A percentile compares a stretch with the other conserved stretches of the same genome.
Conservation (phyloP, 1,140 invertebrate genomes). For the Philotrypesis tridentata region DNA sequence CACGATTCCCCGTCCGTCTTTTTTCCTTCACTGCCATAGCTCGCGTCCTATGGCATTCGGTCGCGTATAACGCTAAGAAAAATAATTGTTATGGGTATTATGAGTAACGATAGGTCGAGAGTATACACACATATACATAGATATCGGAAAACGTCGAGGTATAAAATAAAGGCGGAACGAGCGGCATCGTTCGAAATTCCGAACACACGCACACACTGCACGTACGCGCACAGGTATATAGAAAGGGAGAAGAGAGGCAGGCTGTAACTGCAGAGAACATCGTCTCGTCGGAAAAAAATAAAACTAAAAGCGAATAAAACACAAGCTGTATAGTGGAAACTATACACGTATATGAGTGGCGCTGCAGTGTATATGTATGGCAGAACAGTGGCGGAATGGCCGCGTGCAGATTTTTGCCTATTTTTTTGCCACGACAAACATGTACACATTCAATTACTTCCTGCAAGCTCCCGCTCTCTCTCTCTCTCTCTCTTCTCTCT, state of each 20-base stretch:
- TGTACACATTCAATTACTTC: constrained; percentile 18
- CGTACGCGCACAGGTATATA: too few relatives aligned
- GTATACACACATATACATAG: too few relatives aligned
- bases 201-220: not conserved
- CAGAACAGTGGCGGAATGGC: not conserved
- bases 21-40: too few relatives aligned
- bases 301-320: not conserved
- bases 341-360: not conserved
- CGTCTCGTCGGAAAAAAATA: not conserved
- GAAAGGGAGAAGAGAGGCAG: too few relatives aligned
- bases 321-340: not conserved
- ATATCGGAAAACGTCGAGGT: too few relatives aligned
- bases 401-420: not conserved
- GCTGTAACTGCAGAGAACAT: not conserved
- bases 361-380: too few relatives aligned
- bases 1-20: too few relatives aligned
- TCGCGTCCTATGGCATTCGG: too few relatives aligned
- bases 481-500: not conserved
- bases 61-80: too few relatives aligned
- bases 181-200: not conserved
- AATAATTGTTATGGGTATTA: too few relatives aligned
- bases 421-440: constrained; percentile 11
- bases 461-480: not conserved
- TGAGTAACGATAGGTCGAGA: too few relatives aligned
- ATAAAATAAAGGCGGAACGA: constrained; percentile 21